Conservation (phyloP, 2,888 invertebrate species). For the Cephus spinipes region DNA sequence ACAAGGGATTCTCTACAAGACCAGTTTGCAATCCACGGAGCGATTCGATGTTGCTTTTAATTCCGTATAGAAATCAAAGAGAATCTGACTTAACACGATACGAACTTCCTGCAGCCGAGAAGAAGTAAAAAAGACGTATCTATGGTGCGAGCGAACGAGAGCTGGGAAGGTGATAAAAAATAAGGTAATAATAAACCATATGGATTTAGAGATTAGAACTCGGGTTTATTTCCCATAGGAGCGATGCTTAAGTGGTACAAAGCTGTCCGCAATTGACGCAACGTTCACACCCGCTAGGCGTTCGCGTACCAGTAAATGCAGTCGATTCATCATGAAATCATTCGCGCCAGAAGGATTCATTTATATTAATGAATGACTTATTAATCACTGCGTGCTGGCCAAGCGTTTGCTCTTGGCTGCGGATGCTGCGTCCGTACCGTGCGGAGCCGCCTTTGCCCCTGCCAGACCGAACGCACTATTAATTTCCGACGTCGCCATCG, state of each 20-base stretch:
- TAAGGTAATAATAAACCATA: background rate
- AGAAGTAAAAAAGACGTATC: background rate
- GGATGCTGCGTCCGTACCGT: background rate
- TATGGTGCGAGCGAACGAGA: background rate
- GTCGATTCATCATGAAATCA: conserved; percentile 56
- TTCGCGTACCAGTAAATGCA: conserved; percentile 49
- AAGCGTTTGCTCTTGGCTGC: background rate
- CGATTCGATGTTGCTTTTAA: background rate
- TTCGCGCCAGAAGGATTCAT: conserved; percentile 53
- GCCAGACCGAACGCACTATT: background rate
- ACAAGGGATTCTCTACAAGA: background rate
- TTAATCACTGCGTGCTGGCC: conserved; percentile 42
- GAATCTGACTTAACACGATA: background rate
- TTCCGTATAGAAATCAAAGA: background rate
- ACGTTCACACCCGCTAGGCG: conserved; percentile 51
- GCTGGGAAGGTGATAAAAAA: background rate
- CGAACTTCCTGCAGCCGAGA: background rate
- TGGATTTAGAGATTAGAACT: background rate
- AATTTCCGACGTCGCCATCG: background rate
- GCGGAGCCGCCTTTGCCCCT: background rate
- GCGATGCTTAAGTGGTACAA: background rate
- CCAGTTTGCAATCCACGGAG: background rate
- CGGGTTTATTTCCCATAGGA: background rate
- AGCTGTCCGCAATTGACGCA: conserved; percentile 37
- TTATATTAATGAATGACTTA: conserved; percentile 59